A percentile compares a stretch with the other conserved stretches of the same genome.
Conservation (phyloP, 2,797 vertebrate genomes). For the Neostethus bicornis region DNA sequence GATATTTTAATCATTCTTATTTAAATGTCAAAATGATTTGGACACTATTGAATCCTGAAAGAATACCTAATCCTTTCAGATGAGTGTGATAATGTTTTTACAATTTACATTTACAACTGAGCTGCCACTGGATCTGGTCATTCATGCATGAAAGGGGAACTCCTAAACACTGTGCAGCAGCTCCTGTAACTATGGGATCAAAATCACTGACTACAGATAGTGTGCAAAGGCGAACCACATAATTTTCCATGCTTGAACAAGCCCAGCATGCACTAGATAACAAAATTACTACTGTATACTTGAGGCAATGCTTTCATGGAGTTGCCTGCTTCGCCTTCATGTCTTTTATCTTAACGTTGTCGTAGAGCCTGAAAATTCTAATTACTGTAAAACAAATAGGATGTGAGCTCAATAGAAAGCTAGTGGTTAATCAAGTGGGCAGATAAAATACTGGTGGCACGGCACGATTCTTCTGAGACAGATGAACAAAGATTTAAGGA, state of each 20-base stretch:
- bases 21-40: background rate
- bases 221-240: slow-evolving; percentile 18
- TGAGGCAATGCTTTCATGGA: slow-evolving; percentile 37
- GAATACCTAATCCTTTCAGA: background rate
- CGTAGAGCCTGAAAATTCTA: slow-evolving; percentile 61
- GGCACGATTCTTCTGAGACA: slow-evolving; percentile 14
- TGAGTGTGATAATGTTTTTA: background rate
- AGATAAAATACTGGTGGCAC: slow-evolving; percentile 29
- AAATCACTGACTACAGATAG: slow-evolving; percentile 16
- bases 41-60: background rate
- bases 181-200: background rate
- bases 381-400: slow-evolving; percentile 54
- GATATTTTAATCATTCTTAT: background rate
- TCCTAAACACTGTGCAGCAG: slow-evolving; percentile 5
- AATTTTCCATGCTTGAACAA: slow-evolving; percentile 43
- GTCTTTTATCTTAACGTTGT: slow-evolving; percentile 48
- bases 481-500: slow-evolving; percentile 34
- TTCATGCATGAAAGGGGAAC: slow-evolving; percentile 7
- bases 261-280: slow-evolving; percentile 51
- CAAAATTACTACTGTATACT: slow-evolving; percentile 56
- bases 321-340: slow-evolving; percentile 49
- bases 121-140: background rate
- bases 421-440: slow-evolving; percentile 40
- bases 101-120: background rate
- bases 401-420: slow-evolving; percentile 39